These are phyloP conservation scores for Mohoua ochrocephala DNA, from an alignment of 2,113 vertebrate species.

Conservation along the genomic window DNA sequence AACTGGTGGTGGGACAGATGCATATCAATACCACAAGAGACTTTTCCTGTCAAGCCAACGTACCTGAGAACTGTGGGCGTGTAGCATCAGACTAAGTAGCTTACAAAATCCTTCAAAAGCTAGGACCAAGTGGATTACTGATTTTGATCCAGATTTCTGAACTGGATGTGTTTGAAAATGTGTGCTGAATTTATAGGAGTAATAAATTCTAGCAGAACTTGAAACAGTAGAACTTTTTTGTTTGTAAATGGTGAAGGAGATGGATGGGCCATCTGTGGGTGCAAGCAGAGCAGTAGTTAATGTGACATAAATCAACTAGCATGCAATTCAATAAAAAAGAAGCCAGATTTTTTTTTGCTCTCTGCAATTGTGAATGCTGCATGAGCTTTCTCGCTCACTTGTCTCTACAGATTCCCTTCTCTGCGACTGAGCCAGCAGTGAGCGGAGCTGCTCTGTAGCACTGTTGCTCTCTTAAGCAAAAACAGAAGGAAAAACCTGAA, in stretches of 20 bases:
- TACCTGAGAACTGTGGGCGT: neutral
- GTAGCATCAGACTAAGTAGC: neutral
- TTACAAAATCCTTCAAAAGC: neutral
- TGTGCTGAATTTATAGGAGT: neutral
- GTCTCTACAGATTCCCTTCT: neutral
- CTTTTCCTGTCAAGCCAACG: neutral
- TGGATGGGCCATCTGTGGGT: neutral
- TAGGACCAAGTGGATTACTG: neutral
- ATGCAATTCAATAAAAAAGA: neutral
- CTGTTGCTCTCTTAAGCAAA: neutral
- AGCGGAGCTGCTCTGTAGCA: neutral
- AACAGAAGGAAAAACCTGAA: neutral
- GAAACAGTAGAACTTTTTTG: neutral
- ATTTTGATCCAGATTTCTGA: neutral
- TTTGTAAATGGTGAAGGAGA: neutral
- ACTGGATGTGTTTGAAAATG: neutral
- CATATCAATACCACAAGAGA: neutral
- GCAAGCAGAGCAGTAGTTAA: neutral
- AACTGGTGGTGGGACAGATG: neutral
- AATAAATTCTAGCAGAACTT: neutral
- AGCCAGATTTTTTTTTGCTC: fast-evolving
- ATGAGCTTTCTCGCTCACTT: fast-evolving
- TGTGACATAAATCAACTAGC: neutral
- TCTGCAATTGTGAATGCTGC: neutral
- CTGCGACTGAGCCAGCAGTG: neutral